Conservation (phyloP, 2,797 vertebrate genomes). For the Phalloptychus januarius region DNA sequence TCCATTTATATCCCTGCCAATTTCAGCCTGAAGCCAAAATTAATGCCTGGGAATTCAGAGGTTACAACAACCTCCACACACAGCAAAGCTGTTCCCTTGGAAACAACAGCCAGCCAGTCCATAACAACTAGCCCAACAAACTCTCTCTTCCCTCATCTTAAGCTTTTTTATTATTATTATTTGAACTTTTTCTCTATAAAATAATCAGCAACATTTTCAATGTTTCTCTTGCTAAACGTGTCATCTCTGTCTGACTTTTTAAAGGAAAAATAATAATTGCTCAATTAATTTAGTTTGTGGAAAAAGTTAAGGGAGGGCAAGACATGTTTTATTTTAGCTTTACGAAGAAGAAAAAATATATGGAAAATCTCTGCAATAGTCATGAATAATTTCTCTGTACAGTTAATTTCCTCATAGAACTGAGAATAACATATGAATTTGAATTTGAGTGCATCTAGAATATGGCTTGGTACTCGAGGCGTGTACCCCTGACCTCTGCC, state of each 20-base stretch:
- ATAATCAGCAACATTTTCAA: slow-evolving; percentile 4
- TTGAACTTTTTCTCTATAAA: slow-evolving; percentile 16
- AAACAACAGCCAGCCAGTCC: slow-evolving; percentile 71
- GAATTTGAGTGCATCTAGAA: slow-evolving; percentile 8
- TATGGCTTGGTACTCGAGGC: not conserved
- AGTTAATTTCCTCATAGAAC: slow-evolving; percentile 37
- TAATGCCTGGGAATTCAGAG: slow-evolving; percentile 73
- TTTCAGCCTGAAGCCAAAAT: slow-evolving; percentile 75
- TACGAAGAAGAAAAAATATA: not conserved
- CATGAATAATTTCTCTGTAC: slow-evolving; percentile 64
- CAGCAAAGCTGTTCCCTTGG: slow-evolving; percentile 70
- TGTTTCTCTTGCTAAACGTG: slow-evolving; percentile 25
- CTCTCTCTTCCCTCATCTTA: slow-evolving; percentile 17
- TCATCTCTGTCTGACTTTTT: not conserved
- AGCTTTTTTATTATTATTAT: slow-evolving; percentile 26
- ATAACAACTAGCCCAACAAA: slow-evolving; percentile 66
- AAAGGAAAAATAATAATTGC: not conserved
- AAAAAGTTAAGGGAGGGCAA: not conserved
- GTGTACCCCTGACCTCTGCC: slow-evolving; percentile 13
- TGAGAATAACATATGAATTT: not conserved
- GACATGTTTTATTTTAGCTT: not conserved
- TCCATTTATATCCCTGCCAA: slow-evolving; percentile 77
- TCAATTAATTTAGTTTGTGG: not conserved
- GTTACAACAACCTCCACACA: slow-evolving; percentile 68
- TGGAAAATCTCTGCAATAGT: slow-evolving; percentile 66